phyloP scores from a whole-genome alignment of 2,888 invertebrate species.

The Sesamia inferens region DNA sequence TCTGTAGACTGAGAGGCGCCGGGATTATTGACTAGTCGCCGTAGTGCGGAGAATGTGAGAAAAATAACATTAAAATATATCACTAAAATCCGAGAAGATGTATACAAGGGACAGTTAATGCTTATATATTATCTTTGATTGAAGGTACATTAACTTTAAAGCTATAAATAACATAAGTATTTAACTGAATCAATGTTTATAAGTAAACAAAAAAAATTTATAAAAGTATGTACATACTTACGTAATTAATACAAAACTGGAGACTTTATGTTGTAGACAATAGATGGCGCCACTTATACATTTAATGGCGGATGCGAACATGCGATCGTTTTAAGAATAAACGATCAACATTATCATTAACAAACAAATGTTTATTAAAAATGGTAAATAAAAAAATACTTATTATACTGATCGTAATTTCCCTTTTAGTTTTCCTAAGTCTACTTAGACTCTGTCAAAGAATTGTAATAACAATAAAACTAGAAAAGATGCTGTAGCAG shows the following conservation, averaged over 20 bases:
- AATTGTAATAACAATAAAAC: not conserved
- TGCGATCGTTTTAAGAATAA: not conserved
- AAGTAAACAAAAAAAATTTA: not conserved
- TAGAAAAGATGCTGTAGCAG: not conserved
- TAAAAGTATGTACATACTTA: not conserved
- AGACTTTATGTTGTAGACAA: not conserved
- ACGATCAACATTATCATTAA: not conserved
- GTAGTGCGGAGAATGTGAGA: conserved; percentile 51
- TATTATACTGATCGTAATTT: too few species aligned
- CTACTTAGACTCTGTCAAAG: not conserved
- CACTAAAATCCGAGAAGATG: conserved; percentile 10
- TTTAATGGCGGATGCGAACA: not conserved
- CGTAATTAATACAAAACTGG: not conserved
- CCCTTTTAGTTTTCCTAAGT: too few species aligned
- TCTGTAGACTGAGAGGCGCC: conserved; percentile 75
- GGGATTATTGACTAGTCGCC: conserved; percentile 70
- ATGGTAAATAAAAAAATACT: not conserved
- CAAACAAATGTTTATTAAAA: too few species aligned
- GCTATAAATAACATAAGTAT: not conserved
- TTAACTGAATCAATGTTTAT: not conserved
- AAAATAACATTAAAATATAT: conserved; percentile 48
- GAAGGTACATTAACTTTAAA: conserved; percentile 1
- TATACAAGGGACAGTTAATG: not conserved
- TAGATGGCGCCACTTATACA: conserved; percentile 33
- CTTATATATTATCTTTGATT: not conserved